These are phyloP conservation scores for Cyclura pinguis DNA, from an alignment of 2,797 vertebrate species.

Conservation along the genomic window DNA sequence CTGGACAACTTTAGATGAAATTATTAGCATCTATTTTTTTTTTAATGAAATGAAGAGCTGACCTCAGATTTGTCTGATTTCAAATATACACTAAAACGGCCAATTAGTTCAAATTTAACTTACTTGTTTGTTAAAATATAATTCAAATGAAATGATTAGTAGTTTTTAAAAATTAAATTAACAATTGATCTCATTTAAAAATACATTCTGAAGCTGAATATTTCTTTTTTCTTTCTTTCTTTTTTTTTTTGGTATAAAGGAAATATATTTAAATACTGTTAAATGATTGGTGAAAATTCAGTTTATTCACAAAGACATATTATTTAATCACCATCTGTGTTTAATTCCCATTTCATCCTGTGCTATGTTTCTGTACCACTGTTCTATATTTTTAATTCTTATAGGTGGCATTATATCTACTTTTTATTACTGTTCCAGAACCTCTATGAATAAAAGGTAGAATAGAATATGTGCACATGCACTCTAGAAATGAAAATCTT, in stretches of 20 bases:
- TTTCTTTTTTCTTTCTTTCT: too few relatives aligned
- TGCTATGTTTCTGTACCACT: background rate
- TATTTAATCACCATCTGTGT: background rate
- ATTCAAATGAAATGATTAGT: background rate
- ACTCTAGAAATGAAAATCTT: too few relatives aligned
- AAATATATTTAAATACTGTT: background rate
- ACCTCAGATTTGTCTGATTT: too few relatives aligned
- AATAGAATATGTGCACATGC: too few relatives aligned
- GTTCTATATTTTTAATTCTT: background rate
- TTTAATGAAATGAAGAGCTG: too few relatives aligned
- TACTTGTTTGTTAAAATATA: too few relatives aligned
- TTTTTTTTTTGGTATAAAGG: background rate
- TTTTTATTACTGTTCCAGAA: background rate
- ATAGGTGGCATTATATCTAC: background rate
- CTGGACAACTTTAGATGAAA: background rate
- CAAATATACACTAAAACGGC: too few relatives aligned
- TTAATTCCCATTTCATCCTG: background rate
- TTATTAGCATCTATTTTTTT: too few relatives aligned
- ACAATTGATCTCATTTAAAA: background rate
- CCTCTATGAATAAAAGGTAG: too few relatives aligned
- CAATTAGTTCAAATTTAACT: too few relatives aligned
- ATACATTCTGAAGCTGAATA: background rate
- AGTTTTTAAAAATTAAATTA: background rate
- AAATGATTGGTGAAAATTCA: background rate
- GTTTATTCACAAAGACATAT: background rate